These are phyloP conservation scores for Crambe crambe DNA, from an alignment of 37 sponge, comb jelly and placozoan genomes.

Conservation along the genomic window DNA sequence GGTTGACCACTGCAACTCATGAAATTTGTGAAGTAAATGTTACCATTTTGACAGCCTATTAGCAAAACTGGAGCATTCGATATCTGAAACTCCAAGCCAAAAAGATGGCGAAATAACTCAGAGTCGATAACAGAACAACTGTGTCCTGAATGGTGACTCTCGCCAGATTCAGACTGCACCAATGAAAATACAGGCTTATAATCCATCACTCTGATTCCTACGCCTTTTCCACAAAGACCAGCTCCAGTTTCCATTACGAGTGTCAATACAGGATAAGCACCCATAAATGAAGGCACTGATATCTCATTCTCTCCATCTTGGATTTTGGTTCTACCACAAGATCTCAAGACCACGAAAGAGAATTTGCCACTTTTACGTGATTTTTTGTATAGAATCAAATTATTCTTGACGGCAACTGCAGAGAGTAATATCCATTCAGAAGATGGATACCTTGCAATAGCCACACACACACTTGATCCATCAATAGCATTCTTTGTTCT, in stretches of 20 bases:
- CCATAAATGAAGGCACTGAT: background rate
- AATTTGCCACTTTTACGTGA: background rate
- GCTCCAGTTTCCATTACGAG: background rate
- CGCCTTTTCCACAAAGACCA: background rate
- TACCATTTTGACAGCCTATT: conserved; percentile 12
- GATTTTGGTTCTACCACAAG: background rate
- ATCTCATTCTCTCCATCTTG: background rate
- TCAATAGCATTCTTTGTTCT: background rate
- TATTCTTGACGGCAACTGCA: conserved; percentile 3
- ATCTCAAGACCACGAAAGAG: background rate
- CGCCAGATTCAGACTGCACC: background rate
- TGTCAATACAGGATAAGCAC: background rate
- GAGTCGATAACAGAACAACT: background rate
- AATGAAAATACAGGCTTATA: conserved; percentile 4
- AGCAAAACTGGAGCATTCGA: conserved; percentile 22
- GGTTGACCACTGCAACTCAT: background rate
- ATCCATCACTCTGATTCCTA: background rate
- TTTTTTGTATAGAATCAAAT: conserved; percentile 6
- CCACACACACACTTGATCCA: background rate
- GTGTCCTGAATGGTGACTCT: background rate
- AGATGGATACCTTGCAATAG: background rate
- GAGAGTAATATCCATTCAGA: background rate
- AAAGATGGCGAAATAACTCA: conserved; percentile 5
- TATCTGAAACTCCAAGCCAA: conserved; percentile 18
- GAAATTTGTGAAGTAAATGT: conserved; percentile 13